These are phyloP conservation scores for Paelopatides confundens DNA, from an alignment of 53 echinoderm and acorn worm genomes.

Conservation along the genomic window DNA sequence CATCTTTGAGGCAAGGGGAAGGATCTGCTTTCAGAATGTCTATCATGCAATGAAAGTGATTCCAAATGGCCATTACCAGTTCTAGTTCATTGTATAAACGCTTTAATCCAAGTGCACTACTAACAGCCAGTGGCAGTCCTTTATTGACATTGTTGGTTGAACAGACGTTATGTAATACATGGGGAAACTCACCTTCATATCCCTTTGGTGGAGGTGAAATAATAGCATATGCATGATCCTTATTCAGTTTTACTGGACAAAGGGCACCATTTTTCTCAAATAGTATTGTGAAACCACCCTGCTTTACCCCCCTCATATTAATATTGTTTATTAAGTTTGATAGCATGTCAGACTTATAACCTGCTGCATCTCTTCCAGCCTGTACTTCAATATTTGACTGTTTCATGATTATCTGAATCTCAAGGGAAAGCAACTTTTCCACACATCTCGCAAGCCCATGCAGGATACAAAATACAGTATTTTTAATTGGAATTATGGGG, in stretches of 20 bases:
- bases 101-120: background rate
- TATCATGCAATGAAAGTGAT: background rate
- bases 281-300: background rate
- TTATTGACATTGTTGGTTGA: background rate
- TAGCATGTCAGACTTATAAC: background rate
- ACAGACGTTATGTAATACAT: background rate
- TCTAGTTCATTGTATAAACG: background rate
- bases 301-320: background rate
- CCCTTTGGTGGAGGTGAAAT: background rate
- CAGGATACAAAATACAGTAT: background rate
- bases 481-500: background rate
- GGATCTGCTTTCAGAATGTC: background rate
- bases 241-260: background rate
- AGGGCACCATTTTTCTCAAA: background rate
- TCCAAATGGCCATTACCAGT: background rate
- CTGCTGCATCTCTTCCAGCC: too few relatives aligned
- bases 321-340: background rate
- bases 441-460: slow-evolving; percentile 44
- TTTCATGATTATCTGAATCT: slow-evolving; percentile 38
- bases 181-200: background rate
- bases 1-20: background rate
- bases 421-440: slow-evolving; percentile 65
- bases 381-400: slow-evolving; percentile 37
- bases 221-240: background rate
- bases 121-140: background rate